Evolutionary conservation across 2,888 invertebrate genomes (phyloP), one percentile per base, ranked within the genome.

Genomic region (Ophion costatus): DNA sequence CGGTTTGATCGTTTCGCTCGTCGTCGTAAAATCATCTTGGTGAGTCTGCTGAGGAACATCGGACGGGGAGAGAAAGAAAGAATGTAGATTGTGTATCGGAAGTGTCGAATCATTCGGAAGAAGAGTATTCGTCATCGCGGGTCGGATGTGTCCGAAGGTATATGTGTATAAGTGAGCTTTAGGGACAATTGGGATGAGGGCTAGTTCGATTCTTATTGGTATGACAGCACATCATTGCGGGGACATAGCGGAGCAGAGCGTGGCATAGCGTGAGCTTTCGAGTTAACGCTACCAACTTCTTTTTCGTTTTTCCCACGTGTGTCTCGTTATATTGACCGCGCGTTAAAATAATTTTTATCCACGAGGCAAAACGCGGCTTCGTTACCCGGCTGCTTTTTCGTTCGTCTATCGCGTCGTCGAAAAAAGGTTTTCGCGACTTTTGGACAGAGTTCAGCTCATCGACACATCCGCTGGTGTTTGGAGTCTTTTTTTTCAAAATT

Each of bases 151-250:
- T 22, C 75, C 45, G 59, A 79, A 77, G 85, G 83, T 73, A 78
- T 51, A 75, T 78, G 3, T 66, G 83, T 76, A 45, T 80, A 42
- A 85, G 84, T 90, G 83, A 89, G 86, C 85, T 57, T 81, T 74
- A 86, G 86, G 84, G 73, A 76, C 83, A 87, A 88, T 88, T 80
- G 84, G 87, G 89, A 90, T 89, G 84, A 9, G 66, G 71, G 79
- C 45, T 61, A 75, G 81, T 74, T 73, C 81, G 71, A 90, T 89
- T 90, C 90, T 92, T 90, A 90, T 93, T 93, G 93, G 93, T 93
- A 93, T 93, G 93, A 93, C 93, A 93, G 93, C 93, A 93, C 93
- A 93, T 93, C 93, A 91, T 93, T 93, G 93, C 92, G 90, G 92
- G 91, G 89, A 91, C 14, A 45, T 88, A 90, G 88, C 90, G 92